These are phyloP conservation scores for Poecilia latipinna DNA, from an alignment of 2,113 vertebrate species.

Conservation along the genomic window DNA sequence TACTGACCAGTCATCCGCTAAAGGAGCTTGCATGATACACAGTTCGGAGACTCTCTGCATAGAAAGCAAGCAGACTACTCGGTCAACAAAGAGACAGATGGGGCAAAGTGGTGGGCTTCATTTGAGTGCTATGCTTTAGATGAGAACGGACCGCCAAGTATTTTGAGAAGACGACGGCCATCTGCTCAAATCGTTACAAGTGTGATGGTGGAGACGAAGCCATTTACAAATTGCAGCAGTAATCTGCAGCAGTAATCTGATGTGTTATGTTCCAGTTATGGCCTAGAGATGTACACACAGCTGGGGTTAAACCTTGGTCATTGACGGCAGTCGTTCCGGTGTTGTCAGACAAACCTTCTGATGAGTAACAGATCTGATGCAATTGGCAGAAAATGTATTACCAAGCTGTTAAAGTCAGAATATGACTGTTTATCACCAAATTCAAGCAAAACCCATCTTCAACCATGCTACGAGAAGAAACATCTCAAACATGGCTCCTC, in stretches of 20 bases:
- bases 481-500: constrained; percentile 10
- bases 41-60: neutral
- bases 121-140: constrained; percentile 11
- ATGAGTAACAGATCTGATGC: constrained; percentile 24
- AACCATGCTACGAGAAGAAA: constrained; percentile 28
- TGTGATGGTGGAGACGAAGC: constrained; percentile 13
- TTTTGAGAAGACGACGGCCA: constrained; percentile 35
- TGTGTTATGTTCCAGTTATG: neutral
- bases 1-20: neutral
- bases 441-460: constrained; percentile 29
- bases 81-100: constrained; percentile 39
- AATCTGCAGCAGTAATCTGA: constrained; percentile 20
- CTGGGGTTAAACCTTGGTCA: constrained; percentile 37
- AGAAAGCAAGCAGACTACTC: constrained; percentile 22
- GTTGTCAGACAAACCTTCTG: constrained; percentile 4
- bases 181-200: constrained; percentile 44
- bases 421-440: constrained; percentile 43
- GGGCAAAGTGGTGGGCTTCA: constrained; percentile 15
- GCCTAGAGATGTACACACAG: constrained; percentile 25
- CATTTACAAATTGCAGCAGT: constrained; percentile 20
- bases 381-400: constrained; percentile 9
- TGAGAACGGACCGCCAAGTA: neutral
- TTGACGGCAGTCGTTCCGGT: neutral
- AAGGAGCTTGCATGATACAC: constrained; percentile 2
- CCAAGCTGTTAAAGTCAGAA: neutral